These are phyloP conservation scores for Anas capensis DNA, from an alignment of 2,797 vertebrate species.

Conservation along the genomic window DNA sequence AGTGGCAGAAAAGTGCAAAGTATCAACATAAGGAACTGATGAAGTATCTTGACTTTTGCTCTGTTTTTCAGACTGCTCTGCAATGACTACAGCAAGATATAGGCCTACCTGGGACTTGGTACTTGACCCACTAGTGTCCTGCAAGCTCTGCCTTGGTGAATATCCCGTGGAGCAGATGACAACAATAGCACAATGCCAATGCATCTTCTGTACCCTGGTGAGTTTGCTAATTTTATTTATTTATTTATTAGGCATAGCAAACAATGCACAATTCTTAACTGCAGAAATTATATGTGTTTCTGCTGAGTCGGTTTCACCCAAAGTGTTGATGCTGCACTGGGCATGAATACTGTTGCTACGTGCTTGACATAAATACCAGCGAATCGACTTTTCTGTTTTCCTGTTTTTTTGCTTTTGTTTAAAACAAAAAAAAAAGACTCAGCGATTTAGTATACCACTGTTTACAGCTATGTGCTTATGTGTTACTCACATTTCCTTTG, in stretches of 20 bases:
- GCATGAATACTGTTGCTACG: not conserved
- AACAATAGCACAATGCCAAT: slow-evolving; percentile 97
- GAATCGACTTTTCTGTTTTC: not conserved
- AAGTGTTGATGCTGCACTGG: not conserved
- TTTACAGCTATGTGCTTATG: not conserved
- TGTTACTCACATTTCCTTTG: not conserved
- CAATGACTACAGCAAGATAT: slow-evolving; percentile 95
- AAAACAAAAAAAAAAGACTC: not conserved
- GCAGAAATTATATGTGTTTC: not conserved
- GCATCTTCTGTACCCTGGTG: slow-evolving; percentile 98
- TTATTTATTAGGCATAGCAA: not conserved
- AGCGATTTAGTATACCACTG: not conserved
- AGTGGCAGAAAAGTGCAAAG: not conserved
- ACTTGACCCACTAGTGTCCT: slow-evolving; percentile 95
- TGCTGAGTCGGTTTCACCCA: not conserved
- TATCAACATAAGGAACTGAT: not conserved
- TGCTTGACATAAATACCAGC: not conserved
- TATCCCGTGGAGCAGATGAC: slow-evolving; percentile 98
- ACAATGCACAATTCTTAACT: not conserved
- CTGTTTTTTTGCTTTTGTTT: too few species aligned
- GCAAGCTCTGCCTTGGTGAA: slow-evolving; percentile 98
- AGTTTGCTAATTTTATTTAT: slow-evolving; percentile 64
- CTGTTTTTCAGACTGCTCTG: slow-evolving; percentile 78
- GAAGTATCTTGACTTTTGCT: not conserved
- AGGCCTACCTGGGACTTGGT: slow-evolving; percentile 97